Conservation (phyloP, 2,888 invertebrate genomes). For the Zaprionus obscuricornis region DNA sequence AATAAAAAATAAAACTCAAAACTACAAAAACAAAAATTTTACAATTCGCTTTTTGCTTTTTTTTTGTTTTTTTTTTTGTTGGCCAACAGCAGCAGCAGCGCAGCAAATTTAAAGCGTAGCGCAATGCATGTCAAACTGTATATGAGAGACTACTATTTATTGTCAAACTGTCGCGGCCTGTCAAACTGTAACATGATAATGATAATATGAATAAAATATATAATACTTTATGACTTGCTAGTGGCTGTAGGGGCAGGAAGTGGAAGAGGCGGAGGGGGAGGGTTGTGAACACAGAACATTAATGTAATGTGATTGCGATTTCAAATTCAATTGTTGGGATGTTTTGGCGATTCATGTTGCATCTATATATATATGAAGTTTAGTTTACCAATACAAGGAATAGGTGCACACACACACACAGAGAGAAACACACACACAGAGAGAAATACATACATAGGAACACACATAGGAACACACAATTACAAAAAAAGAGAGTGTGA, state of each 20-base stretch:
- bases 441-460: slow-evolving; percentile 21
- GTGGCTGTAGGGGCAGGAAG: too few relatives aligned
- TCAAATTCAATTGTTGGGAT: too few relatives aligned
- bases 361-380: slow-evolving; percentile 20
- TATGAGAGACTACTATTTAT: background rate
- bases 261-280: too few relatives aligned
- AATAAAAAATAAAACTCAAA: slow-evolving; percentile 19
- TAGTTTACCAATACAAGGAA: slow-evolving; percentile 38
- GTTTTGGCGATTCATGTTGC: slow-evolving; percentile 26
- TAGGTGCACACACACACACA: slow-evolving; percentile 30
- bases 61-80: background rate
- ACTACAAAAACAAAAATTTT: slow-evolving; percentile 25
- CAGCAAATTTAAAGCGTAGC: slow-evolving; percentile 18
- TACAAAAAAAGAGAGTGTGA: slow-evolving; percentile 20
- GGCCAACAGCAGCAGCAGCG: slow-evolving; percentile 43
- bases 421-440: slow-evolving; percentile 24
- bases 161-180: slow-evolving; percentile 35
- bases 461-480: slow-evolving; percentile 8
- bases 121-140: slow-evolving; percentile 50
- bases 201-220: too few relatives aligned
- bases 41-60: slow-evolving; percentile 8
- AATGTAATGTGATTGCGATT: slow-evolving; percentile 25
- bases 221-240: too few relatives aligned
- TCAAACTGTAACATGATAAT: slow-evolving; percentile 35
- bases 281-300: too few relatives aligned